Percentiles rank a stretch among this genome's conserved stretches.
These are phyloP conservation scores for Lumbricus terrestris DNA, from an alignment of 2,888 invertebrate species.

Conservation along the genomic window DNA sequence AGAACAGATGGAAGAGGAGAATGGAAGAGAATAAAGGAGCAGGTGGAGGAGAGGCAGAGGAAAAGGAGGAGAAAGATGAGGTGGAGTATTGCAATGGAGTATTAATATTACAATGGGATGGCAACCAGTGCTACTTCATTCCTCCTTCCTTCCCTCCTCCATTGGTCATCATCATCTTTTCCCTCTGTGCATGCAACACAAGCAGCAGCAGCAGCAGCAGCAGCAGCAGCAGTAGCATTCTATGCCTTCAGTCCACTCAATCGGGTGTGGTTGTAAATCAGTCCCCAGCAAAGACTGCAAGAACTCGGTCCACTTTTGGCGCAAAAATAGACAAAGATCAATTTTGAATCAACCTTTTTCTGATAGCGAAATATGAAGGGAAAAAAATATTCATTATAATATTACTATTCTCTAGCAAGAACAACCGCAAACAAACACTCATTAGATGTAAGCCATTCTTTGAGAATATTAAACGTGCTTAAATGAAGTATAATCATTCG, in stretches of 20 bases:
- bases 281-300: not conserved
- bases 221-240: no score
- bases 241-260: not conserved
- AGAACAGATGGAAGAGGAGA: not conserved
- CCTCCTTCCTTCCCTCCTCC: not conserved
- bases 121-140: no score
- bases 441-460: no score
- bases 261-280: not conserved
- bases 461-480: no score
- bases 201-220: not conserved
- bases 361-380: not conserved
- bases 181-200: not conserved
- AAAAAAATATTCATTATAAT: not conserved
- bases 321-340: not conserved
- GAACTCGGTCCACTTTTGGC: not conserved
- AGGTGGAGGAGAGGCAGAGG: not conserved
- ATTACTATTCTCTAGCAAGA: not conserved
- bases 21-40: not conserved
- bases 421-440: not conserved
- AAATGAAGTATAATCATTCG: no score
- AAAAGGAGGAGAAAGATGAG: not conserved
- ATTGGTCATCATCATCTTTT: conserved; percentile 9
- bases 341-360: not conserved
- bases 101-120: no score
- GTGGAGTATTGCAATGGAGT: no score